phyloP scores from a whole-genome alignment of 2,797 vertebrate genomes.

The Myotis myotis region DNA sequence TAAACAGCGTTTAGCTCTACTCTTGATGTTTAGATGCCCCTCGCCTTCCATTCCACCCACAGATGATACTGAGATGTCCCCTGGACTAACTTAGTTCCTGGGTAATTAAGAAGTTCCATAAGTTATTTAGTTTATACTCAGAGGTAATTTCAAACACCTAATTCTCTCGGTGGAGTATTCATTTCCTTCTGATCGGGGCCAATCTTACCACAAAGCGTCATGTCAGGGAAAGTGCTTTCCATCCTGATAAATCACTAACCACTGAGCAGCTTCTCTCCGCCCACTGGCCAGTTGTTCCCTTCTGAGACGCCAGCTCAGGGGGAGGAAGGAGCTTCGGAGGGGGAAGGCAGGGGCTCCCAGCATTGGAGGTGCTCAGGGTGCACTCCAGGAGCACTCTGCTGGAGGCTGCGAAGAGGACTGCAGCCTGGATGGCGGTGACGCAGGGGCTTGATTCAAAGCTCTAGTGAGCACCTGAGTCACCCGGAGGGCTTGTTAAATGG shows the following conservation, averaged over 20 bases:
- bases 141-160: not conserved
- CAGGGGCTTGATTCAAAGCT: not conserved
- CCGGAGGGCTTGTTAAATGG: not conserved
- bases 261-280: not conserved
- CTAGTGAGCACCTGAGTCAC: not conserved
- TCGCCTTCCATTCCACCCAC: not conserved
- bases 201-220: not conserved
- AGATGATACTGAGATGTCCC: not conserved
- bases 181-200: not conserved
- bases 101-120: not conserved
- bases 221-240: not conserved
- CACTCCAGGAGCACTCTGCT: not conserved
- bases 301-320: not conserved
- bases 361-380: not conserved
- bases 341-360: no score
- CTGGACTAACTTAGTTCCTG: not conserved
- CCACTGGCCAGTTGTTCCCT: not conserved
- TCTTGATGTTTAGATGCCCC: not conserved
- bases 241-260: not conserved
- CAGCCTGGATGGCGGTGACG: not conserved
- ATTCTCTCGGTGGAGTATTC: not conserved
- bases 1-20: not conserved
- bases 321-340: not conserved
- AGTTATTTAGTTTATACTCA: not conserved
- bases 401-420: not conserved